Conservation (phyloP, 2,888 invertebrate genomes). For the Chrysina gloriosa region DNA sequence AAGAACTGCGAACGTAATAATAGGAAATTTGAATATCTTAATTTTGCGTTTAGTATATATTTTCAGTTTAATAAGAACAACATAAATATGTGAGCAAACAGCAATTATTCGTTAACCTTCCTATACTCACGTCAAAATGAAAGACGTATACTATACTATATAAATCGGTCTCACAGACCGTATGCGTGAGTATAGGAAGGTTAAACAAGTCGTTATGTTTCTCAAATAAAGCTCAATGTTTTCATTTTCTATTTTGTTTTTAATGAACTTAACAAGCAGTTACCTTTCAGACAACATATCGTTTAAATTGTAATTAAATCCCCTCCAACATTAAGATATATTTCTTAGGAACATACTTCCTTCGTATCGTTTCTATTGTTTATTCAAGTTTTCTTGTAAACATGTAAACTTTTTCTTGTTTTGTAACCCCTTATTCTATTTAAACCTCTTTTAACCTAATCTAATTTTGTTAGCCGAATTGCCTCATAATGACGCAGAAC, state of each 20-base stretch:
- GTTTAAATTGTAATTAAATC: not conserved
- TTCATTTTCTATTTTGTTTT: not conserved
- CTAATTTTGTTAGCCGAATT: constrained; percentile 30
- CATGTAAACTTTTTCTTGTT: not conserved
- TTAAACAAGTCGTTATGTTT: not conserved
- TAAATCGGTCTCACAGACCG: no score
- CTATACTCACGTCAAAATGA: no score
- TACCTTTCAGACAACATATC: not conserved
- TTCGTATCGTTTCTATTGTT: not conserved
- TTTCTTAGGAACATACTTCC: constrained; percentile 7
- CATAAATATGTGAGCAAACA: not conserved
- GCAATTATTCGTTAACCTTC: not conserved
- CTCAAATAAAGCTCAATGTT: not conserved
- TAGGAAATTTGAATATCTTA: not conserved
- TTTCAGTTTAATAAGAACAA: not conserved
- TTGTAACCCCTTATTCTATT: not conserved
- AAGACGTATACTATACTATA: no score
- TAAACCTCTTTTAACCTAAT: not conserved
- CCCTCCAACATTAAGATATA: not conserved
- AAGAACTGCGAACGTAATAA: not conserved
- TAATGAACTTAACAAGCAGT: not conserved
- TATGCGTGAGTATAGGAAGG: no score
- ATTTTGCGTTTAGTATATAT: not conserved
- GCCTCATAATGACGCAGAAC: constrained; percentile 23
- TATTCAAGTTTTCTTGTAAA: constrained; percentile 1